A percentile compares a stretch with the other conserved stretches of the same genome.
These are phyloP conservation scores for Carapus acus DNA, from an alignment of 2,797 vertebrate species.

Conservation along the genomic window DNA sequence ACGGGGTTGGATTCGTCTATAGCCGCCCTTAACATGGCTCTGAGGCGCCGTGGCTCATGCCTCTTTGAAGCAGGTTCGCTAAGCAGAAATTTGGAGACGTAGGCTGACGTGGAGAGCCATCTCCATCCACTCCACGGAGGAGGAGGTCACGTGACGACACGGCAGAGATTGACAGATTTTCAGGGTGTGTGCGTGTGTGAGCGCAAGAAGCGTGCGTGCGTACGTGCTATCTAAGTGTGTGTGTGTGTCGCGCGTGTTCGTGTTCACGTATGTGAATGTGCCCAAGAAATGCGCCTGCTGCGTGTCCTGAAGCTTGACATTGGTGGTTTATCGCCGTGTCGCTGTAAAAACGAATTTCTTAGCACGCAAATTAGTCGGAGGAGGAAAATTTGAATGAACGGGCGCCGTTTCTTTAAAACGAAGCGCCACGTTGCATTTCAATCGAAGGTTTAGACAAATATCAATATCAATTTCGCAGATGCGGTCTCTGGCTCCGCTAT, in stretches of 20 bases:
- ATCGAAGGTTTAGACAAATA: constrained; percentile 17
- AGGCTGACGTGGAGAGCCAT: constrained; percentile 98
- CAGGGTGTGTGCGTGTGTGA: constrained; percentile 30
- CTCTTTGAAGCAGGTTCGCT: constrained; percentile 97
- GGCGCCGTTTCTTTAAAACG: constrained; percentile 21
- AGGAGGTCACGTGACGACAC: constrained; percentile 90
- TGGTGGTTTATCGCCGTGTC: constrained; percentile 59
- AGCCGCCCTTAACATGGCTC: constrained; percentile 96
- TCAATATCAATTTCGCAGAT: constrained; percentile 28
- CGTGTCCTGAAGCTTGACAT: constrained; percentile 63
- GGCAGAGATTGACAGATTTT: constrained; percentile 93
- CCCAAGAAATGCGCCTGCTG: constrained; percentile 39
- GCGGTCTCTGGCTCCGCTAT: constrained; percentile 6
- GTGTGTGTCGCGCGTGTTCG: constrained; percentile 12
- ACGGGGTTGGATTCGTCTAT: constrained; percentile 80
- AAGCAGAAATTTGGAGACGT: constrained; percentile 97
- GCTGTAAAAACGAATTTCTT: constrained; percentile 52
- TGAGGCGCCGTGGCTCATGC: constrained; percentile 83
- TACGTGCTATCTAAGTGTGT: constrained; percentile 12
- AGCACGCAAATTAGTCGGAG: constrained; percentile 35
- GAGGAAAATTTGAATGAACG: background rate
- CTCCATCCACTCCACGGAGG: constrained; percentile 93
- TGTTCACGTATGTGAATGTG: constrained; percentile 14
- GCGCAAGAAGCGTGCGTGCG: constrained; percentile 5
- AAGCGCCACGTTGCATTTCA: constrained; percentile 2